phyloP scores from a whole-genome alignment of 2,797 vertebrate species.

The Lerista edwardsae region DNA sequence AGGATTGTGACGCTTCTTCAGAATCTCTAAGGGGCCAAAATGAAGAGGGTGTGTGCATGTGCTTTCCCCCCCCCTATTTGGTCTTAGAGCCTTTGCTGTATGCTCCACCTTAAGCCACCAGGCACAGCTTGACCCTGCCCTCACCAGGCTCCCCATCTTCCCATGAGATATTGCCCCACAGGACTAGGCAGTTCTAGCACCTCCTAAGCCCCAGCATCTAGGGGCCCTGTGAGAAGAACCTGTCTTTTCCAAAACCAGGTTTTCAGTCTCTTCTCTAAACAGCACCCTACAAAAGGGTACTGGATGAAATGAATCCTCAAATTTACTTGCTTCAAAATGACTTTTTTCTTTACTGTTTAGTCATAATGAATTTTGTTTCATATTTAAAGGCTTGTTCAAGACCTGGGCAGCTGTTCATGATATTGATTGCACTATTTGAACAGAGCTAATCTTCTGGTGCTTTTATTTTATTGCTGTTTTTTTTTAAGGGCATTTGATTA shows the following conservation, averaged over 20 bases:
- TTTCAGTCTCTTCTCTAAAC: not conserved
- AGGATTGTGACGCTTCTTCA: not conserved
- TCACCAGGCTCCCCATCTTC: not conserved
- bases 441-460: conserved; percentile 1
- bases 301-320: not conserved
- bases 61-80: too few species aligned
- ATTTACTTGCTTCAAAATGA: not conserved
- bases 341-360: not conserved
- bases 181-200: too few species aligned
- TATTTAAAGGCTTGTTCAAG: not conserved
- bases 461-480: not conserved
- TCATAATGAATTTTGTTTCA: not conserved
- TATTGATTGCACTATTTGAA: conserved; percentile 17
- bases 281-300: not conserved
- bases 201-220: not conserved
- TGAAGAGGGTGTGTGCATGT: not conserved
- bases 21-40: not conserved
- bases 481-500: not conserved
- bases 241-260: not conserved
- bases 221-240: not conserved
- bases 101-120: not conserved
- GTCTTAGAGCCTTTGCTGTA: not conserved
- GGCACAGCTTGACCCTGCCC: not conserved
- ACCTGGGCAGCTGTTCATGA: not conserved
- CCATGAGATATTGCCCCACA: too few species aligned